These are phyloP conservation scores for Bolinopsis microptera DNA, from an alignment of 37 sponge, comb jelly and placozoan genomes.

Conservation along the genomic window DNA sequence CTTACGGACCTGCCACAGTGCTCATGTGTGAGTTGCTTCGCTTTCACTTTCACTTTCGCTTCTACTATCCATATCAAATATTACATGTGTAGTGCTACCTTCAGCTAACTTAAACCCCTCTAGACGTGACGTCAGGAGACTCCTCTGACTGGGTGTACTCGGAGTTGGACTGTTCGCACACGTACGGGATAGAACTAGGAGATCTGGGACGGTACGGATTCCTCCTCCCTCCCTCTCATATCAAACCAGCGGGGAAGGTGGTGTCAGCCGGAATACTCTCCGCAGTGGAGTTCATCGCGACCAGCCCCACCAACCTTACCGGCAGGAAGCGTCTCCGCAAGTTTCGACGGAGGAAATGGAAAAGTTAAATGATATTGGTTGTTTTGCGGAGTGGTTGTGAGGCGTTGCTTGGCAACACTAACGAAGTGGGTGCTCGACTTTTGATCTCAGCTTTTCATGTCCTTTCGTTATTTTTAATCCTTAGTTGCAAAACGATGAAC, in stretches of 20 bases:
- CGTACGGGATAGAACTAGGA: constrained; percentile 34
- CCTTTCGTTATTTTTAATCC: neutral
- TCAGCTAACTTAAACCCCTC: neutral
- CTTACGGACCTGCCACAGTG: constrained; percentile 46
- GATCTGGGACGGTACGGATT: constrained; percentile 48
- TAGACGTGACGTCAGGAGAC: constrained; percentile 40
- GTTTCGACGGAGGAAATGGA: neutral
- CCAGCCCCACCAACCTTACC: neutral
- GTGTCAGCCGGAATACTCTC: neutral
- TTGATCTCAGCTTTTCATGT: neutral
- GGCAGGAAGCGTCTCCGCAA: neutral
- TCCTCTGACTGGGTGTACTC: constrained; percentile 62
- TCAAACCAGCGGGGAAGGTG: neutral
- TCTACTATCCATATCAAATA: neutral
- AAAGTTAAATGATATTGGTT: neutral
- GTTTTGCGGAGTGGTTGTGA: neutral
- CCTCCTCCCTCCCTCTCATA: constrained; percentile 19
- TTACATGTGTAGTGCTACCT: neutral
- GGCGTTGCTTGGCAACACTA: too few relatives aligned
- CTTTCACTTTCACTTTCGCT: neutral
- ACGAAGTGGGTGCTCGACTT: neutral
- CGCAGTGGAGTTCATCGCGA: constrained; percentile 28
- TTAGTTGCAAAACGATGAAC: neutral
- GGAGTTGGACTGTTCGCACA: constrained; percentile 29
- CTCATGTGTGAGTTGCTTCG: constrained; percentile 62